These are phyloP conservation scores for Solenodon paradoxus DNA, from an alignment of 2,113 vertebrate genomes.

Conservation along the genomic window DNA sequence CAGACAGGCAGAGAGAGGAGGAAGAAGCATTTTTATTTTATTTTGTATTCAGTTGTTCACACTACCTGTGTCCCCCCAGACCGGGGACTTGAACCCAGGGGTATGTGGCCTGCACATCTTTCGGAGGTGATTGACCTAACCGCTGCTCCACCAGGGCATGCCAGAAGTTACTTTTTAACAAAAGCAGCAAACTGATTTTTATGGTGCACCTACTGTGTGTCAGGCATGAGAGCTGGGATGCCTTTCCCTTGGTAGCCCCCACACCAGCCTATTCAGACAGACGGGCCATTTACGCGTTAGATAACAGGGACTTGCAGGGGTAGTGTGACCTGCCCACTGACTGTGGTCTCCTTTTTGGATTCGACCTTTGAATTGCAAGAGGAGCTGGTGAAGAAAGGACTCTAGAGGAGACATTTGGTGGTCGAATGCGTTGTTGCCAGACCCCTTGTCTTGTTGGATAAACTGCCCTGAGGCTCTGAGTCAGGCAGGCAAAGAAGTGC, in stretches of 20 bases:
- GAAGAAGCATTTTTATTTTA: too few species aligned
- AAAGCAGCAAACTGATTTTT: neutral
- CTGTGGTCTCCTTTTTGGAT: neutral
- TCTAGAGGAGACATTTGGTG: neutral
- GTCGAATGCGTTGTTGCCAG: rapidly evolving
- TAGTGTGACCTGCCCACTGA: neutral
- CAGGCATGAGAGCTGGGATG: neutral
- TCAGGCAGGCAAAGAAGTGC: neutral
- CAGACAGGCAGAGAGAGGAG: too few species aligned
- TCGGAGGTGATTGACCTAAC: too few species aligned
- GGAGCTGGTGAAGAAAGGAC: neutral
- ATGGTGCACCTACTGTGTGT: neutral
- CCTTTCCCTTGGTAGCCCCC: neutral
- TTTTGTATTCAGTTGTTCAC: too few species aligned
- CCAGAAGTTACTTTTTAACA: neutral
- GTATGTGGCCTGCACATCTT: too few species aligned
- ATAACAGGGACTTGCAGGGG: neutral
- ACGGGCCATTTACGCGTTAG: neutral
- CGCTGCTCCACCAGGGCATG: too few species aligned
- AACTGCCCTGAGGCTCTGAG: neutral
- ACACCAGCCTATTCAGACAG: neutral
- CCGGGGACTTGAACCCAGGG: too few species aligned
- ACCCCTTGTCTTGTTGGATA: neutral
- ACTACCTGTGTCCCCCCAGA: too few species aligned
- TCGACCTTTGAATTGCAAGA: neutral